A percentile compares a stretch with the other conserved stretches of the same genome.
These are phyloP conservation scores for Climacteris rufus DNA, from an alignment of 2,113 vertebrate genomes.

Conservation along the genomic window DNA sequence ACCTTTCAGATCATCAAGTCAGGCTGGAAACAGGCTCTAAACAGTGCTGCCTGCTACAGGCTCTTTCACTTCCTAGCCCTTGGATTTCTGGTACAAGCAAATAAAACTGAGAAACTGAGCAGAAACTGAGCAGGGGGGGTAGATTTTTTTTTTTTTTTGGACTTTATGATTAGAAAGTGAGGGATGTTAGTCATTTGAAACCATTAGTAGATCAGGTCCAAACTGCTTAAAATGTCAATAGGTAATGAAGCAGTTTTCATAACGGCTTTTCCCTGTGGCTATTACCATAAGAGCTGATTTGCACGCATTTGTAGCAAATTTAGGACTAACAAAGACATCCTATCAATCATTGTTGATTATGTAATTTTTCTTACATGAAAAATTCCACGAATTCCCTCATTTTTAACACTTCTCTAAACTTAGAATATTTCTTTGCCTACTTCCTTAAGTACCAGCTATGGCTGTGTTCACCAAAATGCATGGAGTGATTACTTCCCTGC, in stretches of 20 bases:
- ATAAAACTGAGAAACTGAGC: neutral
- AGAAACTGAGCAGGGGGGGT: neutral
- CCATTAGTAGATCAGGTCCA: neutral
- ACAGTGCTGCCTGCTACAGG: fast-evolving
- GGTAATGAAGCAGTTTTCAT: neutral
- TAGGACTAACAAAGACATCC: neutral
- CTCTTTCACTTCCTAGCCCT: neutral
- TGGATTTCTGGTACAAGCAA: neutral
- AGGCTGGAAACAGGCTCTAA: neutral
- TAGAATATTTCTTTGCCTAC: neutral
- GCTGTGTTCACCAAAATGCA: neutral
- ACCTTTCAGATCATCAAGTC: neutral
- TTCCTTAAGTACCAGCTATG: neutral
- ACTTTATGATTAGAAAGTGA: neutral
- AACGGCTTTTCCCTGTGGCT: neutral
- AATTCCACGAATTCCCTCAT: neutral
- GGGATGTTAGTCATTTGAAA: neutral
- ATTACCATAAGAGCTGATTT: neutral
- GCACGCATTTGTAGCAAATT: neutral
- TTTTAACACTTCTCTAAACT: neutral
- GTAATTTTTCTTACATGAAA: neutral
- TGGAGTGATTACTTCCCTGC: neutral
- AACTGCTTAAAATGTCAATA: slow-evolving; percentile 14
- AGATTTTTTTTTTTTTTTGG: neutral
- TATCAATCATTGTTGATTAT: neutral